Percentiles rank a stretch among this genome's conserved stretches.
phyloP scores from a whole-genome alignment of 2,113 vertebrate species.

The Psephotus haematonotus region DNA sequence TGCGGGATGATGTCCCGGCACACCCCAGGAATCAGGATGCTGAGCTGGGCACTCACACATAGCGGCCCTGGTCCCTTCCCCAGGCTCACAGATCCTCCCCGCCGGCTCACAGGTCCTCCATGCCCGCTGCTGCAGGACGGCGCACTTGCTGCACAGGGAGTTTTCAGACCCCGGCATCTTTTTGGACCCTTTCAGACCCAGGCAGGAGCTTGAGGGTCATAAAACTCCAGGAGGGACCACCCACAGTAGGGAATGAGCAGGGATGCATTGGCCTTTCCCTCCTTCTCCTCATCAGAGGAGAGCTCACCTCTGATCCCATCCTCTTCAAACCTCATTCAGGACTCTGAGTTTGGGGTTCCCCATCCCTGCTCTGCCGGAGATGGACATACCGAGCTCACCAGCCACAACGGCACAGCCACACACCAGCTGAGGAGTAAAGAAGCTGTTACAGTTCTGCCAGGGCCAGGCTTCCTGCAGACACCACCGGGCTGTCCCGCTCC shows the following conservation, averaged over 20 bases:
- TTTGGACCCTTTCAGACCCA: background rate
- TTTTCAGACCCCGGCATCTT: background rate
- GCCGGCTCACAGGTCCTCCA: background rate
- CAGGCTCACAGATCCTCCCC: no score
- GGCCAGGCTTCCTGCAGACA: no score
- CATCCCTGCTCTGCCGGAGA: accelerated
- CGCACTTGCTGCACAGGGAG: accelerated
- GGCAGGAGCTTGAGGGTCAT: background rate
- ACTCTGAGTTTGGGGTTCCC: background rate
- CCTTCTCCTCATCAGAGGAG: background rate
- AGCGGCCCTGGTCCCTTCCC: background rate
- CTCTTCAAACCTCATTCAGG: accelerated
- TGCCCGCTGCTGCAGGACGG: background rate
- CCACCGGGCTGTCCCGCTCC: background rate
- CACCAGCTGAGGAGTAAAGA: background rate
- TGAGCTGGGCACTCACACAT: accelerated
- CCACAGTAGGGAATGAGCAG: accelerated
- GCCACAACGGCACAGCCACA: accelerated
- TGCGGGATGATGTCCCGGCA: accelerated
- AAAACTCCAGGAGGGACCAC: background rate
- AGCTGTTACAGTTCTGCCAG: background rate
- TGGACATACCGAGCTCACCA: background rate
- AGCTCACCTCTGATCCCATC: accelerated
- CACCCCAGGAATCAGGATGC: background rate
- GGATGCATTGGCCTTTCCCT: background rate